Evolutionary conservation across 2,888 invertebrate species (phyloP).

Genomic region (Diogma glabrata): DNA sequence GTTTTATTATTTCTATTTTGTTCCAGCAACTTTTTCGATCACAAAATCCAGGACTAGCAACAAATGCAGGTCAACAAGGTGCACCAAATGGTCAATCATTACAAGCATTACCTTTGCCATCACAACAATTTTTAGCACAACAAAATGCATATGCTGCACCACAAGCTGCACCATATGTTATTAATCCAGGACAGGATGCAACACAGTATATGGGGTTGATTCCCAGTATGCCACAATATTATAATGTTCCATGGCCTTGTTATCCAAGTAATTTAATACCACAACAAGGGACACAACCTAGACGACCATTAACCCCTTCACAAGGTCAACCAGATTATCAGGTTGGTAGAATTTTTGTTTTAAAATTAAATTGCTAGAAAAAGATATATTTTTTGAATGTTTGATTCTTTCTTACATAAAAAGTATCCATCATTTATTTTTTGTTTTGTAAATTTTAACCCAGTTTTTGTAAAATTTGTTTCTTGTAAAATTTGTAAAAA

Average conservation of each 20-base stretch:
- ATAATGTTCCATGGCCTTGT: constrained; percentile 87
- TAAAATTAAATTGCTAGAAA: no score
- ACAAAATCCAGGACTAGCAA: constrained; percentile 63
- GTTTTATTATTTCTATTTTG: constrained; percentile 17
- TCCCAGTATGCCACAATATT: constrained; percentile 82
- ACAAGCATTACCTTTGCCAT: constrained; percentile 62
- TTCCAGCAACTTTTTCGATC: constrained; percentile 82
- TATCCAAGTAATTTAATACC: constrained; percentile 73
- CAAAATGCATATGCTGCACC: constrained; percentile 55
- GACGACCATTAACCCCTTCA: constrained; percentile 70
- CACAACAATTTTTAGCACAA: constrained; percentile 67
- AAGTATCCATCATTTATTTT: no score
- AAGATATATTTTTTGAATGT: no score
- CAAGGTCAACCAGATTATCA: constrained; percentile 41
- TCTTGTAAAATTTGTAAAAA: no score
- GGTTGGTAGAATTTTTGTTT: no score
- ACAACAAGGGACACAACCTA: constrained; percentile 53
- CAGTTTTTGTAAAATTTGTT: no score
- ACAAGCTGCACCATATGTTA: constrained; percentile 69
- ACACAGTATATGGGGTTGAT: constrained; percentile 75
- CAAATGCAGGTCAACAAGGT: constrained; percentile 52
- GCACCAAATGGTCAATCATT: constrained; percentile 57
- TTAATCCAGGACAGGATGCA: constrained; percentile 65
- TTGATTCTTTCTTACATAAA: no score
- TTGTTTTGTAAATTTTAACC: no score